Percentiles rank a stretch among this genome's conserved stretches.
These are phyloP conservation scores for Lymantria dispar DNA, from an alignment of 2,888 invertebrate species.

Conservation along the genomic window DNA sequence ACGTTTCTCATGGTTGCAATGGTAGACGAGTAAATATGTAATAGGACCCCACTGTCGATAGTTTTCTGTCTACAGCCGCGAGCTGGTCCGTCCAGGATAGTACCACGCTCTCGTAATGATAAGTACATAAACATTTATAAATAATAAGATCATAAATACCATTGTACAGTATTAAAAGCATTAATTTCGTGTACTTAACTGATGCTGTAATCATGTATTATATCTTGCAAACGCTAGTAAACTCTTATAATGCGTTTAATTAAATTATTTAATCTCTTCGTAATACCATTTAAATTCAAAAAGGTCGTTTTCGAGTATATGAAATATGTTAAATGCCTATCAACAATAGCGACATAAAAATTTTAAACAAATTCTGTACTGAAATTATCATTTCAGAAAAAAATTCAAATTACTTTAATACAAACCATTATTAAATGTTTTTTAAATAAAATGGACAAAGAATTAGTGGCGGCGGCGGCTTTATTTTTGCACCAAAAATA, in stretches of 20 bases:
- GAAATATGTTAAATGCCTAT: constrained; percentile 25
- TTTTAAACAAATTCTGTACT: constrained; percentile 31
- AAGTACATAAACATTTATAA: too few species aligned
- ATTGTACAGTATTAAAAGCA: background rate
- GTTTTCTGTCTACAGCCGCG: too few species aligned
- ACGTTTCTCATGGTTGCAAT: too few species aligned
- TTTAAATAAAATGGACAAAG: constrained; percentile 20
- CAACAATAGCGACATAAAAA: constrained; percentile 15
- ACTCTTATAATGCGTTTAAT: background rate
- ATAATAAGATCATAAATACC: background rate
- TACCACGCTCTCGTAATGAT: too few species aligned
- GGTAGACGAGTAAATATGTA: too few species aligned
- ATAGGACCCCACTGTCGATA: too few species aligned
- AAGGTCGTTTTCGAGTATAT: constrained; percentile 18
- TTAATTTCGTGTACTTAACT: background rate
- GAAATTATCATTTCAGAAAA: constrained; percentile 45
- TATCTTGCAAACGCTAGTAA: background rate
- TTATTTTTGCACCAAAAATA: constrained; percentile 32
- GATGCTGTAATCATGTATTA: constrained; percentile 1
- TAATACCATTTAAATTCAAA: constrained; percentile 7
- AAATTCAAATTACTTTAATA: constrained; percentile 51
- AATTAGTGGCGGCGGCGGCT: constrained; percentile 20
- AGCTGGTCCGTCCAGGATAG: too few species aligned
- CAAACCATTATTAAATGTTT: constrained; percentile 41
- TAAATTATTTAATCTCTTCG: background rate